phyloP scores from a whole-genome alignment of 2,888 invertebrate genomes.

The Allolobophora icterica region DNA sequence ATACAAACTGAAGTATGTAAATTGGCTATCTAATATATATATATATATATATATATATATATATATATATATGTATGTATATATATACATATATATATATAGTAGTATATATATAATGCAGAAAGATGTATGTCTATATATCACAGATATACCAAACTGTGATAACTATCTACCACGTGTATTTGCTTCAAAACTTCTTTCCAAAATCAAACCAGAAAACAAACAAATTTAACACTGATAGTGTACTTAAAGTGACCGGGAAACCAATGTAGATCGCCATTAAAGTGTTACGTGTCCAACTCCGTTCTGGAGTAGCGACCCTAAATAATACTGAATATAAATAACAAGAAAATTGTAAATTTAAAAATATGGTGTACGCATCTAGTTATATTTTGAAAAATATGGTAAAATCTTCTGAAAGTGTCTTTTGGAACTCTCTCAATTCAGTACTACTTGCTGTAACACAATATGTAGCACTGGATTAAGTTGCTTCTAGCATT shows the following conservation, averaged over 20 bases:
- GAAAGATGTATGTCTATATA: neutral
- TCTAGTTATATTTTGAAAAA: neutral
- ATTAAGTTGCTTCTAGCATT: neutral
- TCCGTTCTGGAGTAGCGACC: neutral
- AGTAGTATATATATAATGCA: neutral
- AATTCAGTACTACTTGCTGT: neutral
- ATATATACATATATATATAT: neutral
- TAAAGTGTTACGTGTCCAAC: neutral
- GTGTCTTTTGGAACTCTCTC: neutral
- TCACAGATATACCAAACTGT: neutral
- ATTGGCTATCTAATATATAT: neutral
- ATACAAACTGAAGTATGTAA: neutral
- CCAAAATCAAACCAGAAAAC: neutral
- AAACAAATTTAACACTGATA: neutral
- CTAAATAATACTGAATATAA: neutral
- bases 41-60: too few relatives aligned
- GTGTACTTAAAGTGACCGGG: too few relatives aligned
- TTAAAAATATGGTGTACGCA: neutral
- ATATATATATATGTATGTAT: too few relatives aligned
- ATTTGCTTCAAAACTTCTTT: constrained; percentile 8
- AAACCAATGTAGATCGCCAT: too few relatives aligned
- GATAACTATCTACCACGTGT: neutral
- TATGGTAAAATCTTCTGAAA: constrained; percentile 17
- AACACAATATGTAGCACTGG: neutral
- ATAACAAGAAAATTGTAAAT: neutral